A percentile compares a stretch with the other conserved stretches of the same genome.
Evolutionary conservation across 2,888 invertebrate genomes (phyloP).

Genomic region (Herminia tarsipennalis): DNA sequence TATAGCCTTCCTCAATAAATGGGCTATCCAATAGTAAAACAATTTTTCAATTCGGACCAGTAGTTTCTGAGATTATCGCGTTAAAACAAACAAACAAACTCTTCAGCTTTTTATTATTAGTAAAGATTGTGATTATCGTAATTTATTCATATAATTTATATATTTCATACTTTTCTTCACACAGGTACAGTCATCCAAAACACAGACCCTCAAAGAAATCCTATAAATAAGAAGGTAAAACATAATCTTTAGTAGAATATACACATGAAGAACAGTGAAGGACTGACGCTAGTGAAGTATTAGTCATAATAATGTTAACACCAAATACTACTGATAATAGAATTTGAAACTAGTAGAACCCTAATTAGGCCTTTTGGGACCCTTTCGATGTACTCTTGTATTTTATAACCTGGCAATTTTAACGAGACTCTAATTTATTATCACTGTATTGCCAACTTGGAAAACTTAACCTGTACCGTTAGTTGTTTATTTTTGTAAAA

Average conservation of each 20-base stretch:
- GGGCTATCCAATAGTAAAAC: no score
- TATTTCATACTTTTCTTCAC: no score
- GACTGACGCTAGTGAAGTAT: constrained; percentile 43
- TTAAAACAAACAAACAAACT: no score
- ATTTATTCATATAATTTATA: no score
- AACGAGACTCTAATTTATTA: no score
- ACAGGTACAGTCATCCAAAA: constrained; percentile 4
- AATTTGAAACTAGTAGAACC: constrained; percentile 44
- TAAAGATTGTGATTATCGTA: no score
- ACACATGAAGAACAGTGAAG: constrained; percentile 24
- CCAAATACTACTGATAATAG: constrained; percentile 53
- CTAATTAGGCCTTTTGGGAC: constrained; percentile 54
- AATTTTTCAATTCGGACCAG: no score
- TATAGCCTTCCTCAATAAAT: no score
- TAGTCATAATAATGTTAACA: constrained; percentile 57
- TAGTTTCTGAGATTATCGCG: no score
- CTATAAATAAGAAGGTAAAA: neutral
- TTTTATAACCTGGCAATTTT: constrained; percentile 8
- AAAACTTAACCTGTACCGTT: neutral
- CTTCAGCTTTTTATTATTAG: no score
- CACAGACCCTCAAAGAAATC: neutral
- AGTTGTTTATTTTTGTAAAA: neutral
- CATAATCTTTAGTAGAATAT: constrained; percentile 2
- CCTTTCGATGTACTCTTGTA: constrained; percentile 48
- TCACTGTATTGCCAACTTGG: no score